Evolutionary conservation across 1,140 invertebrate species (phyloP).

Genomic region (Lepidurus apus): DNA sequence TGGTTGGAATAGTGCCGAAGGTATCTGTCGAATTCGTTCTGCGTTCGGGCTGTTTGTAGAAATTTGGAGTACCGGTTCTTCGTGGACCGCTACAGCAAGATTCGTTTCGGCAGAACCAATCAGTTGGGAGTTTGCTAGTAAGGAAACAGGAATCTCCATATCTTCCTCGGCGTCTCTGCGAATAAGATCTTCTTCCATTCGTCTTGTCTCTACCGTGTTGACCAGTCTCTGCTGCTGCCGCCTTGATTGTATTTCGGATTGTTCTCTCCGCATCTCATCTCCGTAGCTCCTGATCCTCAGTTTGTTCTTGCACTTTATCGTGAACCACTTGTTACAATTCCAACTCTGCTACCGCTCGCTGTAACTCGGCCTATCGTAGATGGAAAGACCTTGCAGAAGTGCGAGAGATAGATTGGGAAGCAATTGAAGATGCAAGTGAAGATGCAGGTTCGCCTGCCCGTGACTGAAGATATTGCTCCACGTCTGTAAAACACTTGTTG

Average conservation of each 20-base stretch:
- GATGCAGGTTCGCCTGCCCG: neutral
- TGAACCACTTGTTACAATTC: neutral
- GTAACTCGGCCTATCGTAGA: neutral
- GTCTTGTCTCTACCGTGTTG: neutral
- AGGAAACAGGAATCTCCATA: neutral
- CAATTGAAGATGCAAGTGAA: too few species aligned
- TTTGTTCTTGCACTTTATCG: neutral
- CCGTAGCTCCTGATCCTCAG: neutral
- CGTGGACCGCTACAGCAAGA: neutral
- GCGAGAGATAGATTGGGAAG: neutral
- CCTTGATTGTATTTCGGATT: neutral
- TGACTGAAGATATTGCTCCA: neutral
- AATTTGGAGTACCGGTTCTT: neutral
- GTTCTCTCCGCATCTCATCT: neutral
- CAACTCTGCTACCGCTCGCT: neutral
- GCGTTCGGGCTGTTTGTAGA: neutral
- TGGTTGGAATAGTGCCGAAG: neutral
- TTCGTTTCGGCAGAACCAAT: neutral
- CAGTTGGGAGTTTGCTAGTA: neutral
- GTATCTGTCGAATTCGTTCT: neutral
- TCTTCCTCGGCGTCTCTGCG: neutral
- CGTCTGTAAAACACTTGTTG: neutral
- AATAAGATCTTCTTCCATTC: conserved; percentile 6
- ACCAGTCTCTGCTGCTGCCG: neutral
- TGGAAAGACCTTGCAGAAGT: neutral